Evolutionary conservation across 2,888 invertebrate species (phyloP).

Genomic region (Drosophila falleni): DNA sequence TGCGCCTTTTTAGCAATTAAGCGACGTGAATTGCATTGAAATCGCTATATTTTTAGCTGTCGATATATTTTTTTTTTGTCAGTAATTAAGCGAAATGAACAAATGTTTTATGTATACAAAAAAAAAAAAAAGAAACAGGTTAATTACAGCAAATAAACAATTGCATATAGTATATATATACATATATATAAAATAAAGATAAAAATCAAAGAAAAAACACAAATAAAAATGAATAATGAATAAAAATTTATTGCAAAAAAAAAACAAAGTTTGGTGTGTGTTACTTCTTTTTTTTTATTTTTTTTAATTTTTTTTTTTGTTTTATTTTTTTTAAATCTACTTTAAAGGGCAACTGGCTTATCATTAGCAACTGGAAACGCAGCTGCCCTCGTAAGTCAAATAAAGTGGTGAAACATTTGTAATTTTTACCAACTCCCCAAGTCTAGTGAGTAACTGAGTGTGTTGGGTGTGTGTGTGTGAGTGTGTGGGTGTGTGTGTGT

Average conservation of each 20-base stretch:
- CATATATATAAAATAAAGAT: slow-evolving; percentile 40
- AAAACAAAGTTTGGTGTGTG: slow-evolving; percentile 29
- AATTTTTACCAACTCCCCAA: slow-evolving; percentile 41
- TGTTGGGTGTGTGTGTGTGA: background rate
- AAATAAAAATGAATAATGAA: slow-evolving; percentile 42
- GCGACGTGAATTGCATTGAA: slow-evolving; percentile 45
- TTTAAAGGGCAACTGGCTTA: slow-evolving; percentile 45
- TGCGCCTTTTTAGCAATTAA: slow-evolving; percentile 37
- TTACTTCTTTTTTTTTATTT: background rate
- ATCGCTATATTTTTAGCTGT: slow-evolving; percentile 60
- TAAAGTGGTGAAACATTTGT: slow-evolving; percentile 66
- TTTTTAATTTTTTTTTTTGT: background rate
- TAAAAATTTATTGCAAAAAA: slow-evolving; percentile 55
- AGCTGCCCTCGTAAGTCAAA: slow-evolving; percentile 58
- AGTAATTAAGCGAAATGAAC: slow-evolving; percentile 63
- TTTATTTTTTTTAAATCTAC: slow-evolving; percentile 17
- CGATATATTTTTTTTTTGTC: slow-evolving; percentile 61
- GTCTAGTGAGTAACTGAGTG: background rate
- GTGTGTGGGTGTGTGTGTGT: background rate
- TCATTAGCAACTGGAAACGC: slow-evolving; percentile 33
- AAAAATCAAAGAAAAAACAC: slow-evolving; percentile 31
- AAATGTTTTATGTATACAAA: slow-evolving; percentile 65
- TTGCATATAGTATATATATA: slow-evolving; percentile 30
- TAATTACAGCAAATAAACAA: slow-evolving; percentile 40
- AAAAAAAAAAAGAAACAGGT: slow-evolving; percentile 17